Base-by-base conservation (phyloP, 2,797 vertebrate species). In the Pelochelys cantorii region DNA sequence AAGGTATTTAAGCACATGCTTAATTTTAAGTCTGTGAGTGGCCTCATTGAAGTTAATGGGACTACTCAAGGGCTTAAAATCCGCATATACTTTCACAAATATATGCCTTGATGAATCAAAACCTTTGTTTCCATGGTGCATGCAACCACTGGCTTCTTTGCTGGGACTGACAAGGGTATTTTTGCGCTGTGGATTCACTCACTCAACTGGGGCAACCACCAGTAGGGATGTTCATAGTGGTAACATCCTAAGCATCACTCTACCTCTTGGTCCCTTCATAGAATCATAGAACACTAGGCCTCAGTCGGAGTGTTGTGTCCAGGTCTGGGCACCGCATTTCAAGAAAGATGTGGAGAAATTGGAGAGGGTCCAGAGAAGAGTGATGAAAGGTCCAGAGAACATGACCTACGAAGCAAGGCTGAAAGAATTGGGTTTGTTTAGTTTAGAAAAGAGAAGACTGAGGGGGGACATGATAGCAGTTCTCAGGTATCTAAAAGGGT, bases 171-270 rank as follows among this genome's bases (percentile, higher is more conserved):
- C 74, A 78, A 15, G 31, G 18, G n/a, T 57, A 6, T 81, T 65
- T 65, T 65, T 65, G 29, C 12, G 7, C 42, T 83, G 53, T 77
- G 90, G 88, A 79, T 15, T 90, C 89, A 42, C 18, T 90, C 89
- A 42, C 68, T 74, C 20, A 23, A 12, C 22, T 52, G 25, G 8
- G 25, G 42, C 74, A 77, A 56, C 11, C 17, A 84, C 11, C 14
- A 84, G 11, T 3, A 71, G 65, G n/a, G 11, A 0, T 5, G 17
- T 20, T 55, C 57, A 55, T 52, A 7, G 23, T 77, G 13, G 0
- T 13, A 37, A 1, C 78, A 88, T 81, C 82, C 55, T 8, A 0
- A 68, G 17, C 65, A 34, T 37, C 34, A 0, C 88, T 89, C 60
- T 53, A 37, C 79, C 59, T 48, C 62, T 68, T 4, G 13, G 27